phyloP scores from a whole-genome alignment of 1,140 invertebrate species.

The Fopius arisanus region DNA sequence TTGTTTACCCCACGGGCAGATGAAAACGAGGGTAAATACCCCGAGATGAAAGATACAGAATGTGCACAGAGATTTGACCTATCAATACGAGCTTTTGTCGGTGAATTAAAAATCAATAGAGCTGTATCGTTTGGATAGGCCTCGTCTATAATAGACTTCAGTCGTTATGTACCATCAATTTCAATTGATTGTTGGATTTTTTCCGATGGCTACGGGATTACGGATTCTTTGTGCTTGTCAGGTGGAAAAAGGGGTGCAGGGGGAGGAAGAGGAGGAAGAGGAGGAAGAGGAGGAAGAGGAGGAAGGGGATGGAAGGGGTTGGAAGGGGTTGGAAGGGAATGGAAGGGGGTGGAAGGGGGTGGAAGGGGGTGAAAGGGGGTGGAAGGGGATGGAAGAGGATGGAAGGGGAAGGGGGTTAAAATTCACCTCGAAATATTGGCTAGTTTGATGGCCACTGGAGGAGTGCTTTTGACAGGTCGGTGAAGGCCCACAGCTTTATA shows the following conservation, averaged over 20 bases:
- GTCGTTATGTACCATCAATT: too few relatives aligned
- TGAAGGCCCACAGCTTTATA: not conserved
- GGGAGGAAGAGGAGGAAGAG: not conserved
- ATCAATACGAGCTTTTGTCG: not conserved
- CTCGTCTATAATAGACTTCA: too few relatives aligned
- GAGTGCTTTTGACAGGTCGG: conserved; percentile 3
- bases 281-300: not conserved
- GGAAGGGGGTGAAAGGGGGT: too few relatives aligned
- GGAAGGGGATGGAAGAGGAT: not conserved
- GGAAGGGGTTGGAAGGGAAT: too few relatives aligned
- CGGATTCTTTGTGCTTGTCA: too few relatives aligned
- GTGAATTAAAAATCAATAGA: too few relatives aligned
- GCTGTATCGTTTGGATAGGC: too few relatives aligned
- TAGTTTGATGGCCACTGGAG: not conserved
- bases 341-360: too few relatives aligned
- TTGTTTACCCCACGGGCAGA: not conserved
- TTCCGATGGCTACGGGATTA: too few relatives aligned
- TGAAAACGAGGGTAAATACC: conserved; percentile 9
- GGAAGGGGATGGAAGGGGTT: not conserved
- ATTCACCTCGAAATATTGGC: not conserved
- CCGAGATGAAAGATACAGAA: not conserved
- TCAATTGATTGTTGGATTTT: too few relatives aligned
- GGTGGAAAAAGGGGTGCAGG: too few relatives aligned
- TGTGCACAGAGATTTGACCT: not conserved
- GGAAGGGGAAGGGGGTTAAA: not conserved